These are phyloP conservation scores for Parapsyche elsis DNA, from an alignment of 1,140 invertebrate genomes.

Conservation along the genomic window DNA sequence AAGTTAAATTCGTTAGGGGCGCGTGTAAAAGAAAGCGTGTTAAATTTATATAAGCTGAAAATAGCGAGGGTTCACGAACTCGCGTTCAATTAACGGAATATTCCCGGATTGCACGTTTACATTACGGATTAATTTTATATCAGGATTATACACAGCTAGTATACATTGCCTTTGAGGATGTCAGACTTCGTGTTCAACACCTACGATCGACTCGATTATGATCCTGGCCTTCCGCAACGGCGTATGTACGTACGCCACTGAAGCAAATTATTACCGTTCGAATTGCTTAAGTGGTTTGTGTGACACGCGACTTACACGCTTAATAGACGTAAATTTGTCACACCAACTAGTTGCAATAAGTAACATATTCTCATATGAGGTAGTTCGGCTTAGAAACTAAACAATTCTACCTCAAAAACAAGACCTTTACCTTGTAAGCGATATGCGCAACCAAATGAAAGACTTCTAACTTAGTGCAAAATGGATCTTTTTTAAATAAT, in stretches of 20 bases:
- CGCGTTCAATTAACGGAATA: background rate
- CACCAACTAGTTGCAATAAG: background rate
- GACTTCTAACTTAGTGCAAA: too few relatives aligned
- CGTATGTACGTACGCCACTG: slow-evolving; percentile 5
- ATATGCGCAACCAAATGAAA: too few relatives aligned
- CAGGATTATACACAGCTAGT: too few relatives aligned
- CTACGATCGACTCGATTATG: background rate
- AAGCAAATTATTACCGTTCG: slow-evolving; percentile 13
- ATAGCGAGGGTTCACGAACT: background rate
- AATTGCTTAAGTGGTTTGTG: slow-evolving; percentile 34
- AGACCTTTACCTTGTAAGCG: too few relatives aligned
- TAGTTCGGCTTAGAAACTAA: too few relatives aligned
- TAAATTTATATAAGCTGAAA: background rate
- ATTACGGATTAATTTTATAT: too few relatives aligned
- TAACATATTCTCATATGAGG: too few relatives aligned
- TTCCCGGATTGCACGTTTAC: too few relatives aligned
- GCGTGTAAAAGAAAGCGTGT: background rate
- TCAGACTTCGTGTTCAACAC: too few relatives aligned
- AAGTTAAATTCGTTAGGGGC: background rate
- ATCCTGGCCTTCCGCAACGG: slow-evolving; percentile 12
- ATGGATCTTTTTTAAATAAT: too few relatives aligned
- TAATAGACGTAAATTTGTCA: slow-evolving; percentile 33
- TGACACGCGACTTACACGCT: slow-evolving; percentile 36
- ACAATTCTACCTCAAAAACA: too few relatives aligned
- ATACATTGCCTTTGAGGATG: too few relatives aligned